Conservation (phyloP, 2,888 invertebrate genomes). For the Plebejus anna region DNA sequence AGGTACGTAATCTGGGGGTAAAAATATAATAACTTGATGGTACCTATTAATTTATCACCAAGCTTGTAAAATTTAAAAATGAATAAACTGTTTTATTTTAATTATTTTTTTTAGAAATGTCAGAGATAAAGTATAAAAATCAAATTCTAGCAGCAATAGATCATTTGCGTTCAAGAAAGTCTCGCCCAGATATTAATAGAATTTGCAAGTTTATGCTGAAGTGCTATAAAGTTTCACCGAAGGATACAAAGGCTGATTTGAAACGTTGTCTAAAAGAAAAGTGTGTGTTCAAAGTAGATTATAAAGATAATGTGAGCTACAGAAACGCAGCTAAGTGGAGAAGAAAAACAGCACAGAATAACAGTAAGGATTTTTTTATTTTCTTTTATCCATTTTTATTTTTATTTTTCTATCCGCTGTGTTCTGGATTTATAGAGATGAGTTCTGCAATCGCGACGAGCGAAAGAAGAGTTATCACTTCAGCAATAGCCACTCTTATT, state of each 20-base stretch:
- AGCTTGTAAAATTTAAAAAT: slow-evolving; percentile 19
- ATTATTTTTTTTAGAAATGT: slow-evolving; percentile 65
- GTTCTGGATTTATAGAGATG: slow-evolving; percentile 61
- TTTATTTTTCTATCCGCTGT: slow-evolving; percentile 35
- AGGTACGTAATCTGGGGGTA: slow-evolving; percentile 49
- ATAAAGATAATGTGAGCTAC: slow-evolving; percentile 92
- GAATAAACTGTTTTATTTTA: slow-evolving; percentile 27
- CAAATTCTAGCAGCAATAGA: slow-evolving; percentile 91
- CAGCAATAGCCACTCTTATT: slow-evolving; percentile 85
- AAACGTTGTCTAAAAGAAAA: slow-evolving; percentile 87
- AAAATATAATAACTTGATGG: background rate
- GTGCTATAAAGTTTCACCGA: slow-evolving; percentile 84
- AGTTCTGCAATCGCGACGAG: slow-evolving; percentile 59
- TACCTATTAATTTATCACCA: background rate
- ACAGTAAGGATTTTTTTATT: slow-evolving; percentile 51
- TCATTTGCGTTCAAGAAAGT: slow-evolving; percentile 89
- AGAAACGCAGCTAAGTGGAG: slow-evolving; percentile 89
- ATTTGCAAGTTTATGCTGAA: slow-evolving; percentile 90
- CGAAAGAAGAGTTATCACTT: slow-evolving; percentile 81
- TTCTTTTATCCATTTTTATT: slow-evolving; percentile 31
- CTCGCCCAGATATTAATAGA: slow-evolving; percentile 89
- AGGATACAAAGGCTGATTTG: slow-evolving; percentile 85
- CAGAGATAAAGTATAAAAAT: slow-evolving; percentile 84
- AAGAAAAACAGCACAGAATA: slow-evolving; percentile 58
- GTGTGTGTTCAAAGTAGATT: slow-evolving; percentile 89